Evolutionary conservation across 2,113 vertebrate species (phyloP), one percentile per base, ranked within the genome.

Genomic region (Xyliphius kryptos): DNA sequence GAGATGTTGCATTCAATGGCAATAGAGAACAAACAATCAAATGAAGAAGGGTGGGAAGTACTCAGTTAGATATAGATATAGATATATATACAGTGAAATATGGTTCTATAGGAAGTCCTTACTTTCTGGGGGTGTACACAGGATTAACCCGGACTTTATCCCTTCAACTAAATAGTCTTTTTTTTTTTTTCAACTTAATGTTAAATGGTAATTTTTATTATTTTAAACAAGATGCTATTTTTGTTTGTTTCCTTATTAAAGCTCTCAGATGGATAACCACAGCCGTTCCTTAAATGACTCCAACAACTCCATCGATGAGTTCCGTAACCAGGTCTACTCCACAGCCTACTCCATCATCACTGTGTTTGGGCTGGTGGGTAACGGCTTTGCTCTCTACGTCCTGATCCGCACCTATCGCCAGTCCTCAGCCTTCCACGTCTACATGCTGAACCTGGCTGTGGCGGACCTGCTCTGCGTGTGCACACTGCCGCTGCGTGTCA

Each of bases 381-480:
- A 98, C 0, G 77, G 89, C 4, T 82, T 97, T 0, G 95, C 94
- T 41, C 79, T 98, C 1, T 80, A 80, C 5, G 79, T 97, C 51
- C 85, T 98, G 46, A 79, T 97, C 32, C 86, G 74, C 41, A 93
- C 90, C 0, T 85, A 81, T 67, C 83, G 72, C 1, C 84, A 92
- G 67, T 89, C 80, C 51, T 90, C 91, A 0, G 85, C 93, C 17
- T 97, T 95, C 71, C 91, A 96, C 51, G 67, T 97, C 62, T 98
- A 95, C 79, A 91, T 98, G 92, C 63, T 96, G 50, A 98, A 98
- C 82, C 84, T 98, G 15, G 93, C 91, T 0, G 64, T 92, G 60
- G 89, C 96, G 0, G 95, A 98, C 76, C 79, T 98, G 62, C 83
- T 98, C 6, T 97, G 89, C 1, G 91, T 97, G 6, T 88, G 88